Percentiles rank a stretch among this genome's conserved stretches.
Evolutionary conservation across 2,888 invertebrate species (phyloP).

Genomic region (Hirtodrosophila histrioides): DNA sequence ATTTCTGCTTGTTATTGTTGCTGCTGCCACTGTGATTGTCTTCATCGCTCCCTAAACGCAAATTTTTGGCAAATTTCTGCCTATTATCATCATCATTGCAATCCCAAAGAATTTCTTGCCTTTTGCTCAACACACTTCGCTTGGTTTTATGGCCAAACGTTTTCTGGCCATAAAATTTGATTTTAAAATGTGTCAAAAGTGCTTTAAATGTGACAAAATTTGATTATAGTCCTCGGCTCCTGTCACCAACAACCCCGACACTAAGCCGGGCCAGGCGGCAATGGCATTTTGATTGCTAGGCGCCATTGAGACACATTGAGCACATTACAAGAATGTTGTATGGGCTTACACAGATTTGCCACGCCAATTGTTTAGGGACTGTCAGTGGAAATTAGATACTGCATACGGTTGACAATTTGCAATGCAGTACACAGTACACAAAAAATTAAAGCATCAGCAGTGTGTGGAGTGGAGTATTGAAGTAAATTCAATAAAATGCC

Average conservation of each 20-base stretch:
- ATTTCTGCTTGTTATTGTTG: slow-evolving; percentile 8
- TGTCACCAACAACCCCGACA: slow-evolving; percentile 23
- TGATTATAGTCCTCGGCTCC: slow-evolving; percentile 50
- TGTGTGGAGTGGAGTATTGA: neutral
- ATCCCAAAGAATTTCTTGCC: slow-evolving; percentile 11
- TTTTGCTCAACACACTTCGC: neutral
- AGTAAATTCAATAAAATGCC: slow-evolving; percentile 1
- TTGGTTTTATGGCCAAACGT: slow-evolving; percentile 54
- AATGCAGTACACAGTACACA: slow-evolving; percentile 19
- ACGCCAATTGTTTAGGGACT: slow-evolving; percentile 59
- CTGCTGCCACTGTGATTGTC: slow-evolving; percentile 44
- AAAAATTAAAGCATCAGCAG: slow-evolving; percentile 2
- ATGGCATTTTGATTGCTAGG: slow-evolving; percentile 64
- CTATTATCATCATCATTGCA: slow-evolving; percentile 52
- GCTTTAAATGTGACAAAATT: slow-evolving; percentile 73
- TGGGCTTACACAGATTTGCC: slow-evolving; percentile 49
- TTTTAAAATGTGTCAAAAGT: slow-evolving; percentile 76
- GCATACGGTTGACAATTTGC: slow-evolving; percentile 38
- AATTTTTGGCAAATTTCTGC: slow-evolving; percentile 65
- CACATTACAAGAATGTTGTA: slow-evolving; percentile 43
- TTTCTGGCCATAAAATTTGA: slow-evolving; percentile 68
- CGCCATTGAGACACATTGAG: slow-evolving; percentile 53
- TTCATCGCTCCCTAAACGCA: slow-evolving; percentile 66
- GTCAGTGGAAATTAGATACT: slow-evolving; percentile 28
- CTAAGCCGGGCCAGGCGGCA: slow-evolving; percentile 18